Evolutionary conservation across 2,797 vertebrate genomes (phyloP).

Genomic region (Austrolebias charrua): DNA sequence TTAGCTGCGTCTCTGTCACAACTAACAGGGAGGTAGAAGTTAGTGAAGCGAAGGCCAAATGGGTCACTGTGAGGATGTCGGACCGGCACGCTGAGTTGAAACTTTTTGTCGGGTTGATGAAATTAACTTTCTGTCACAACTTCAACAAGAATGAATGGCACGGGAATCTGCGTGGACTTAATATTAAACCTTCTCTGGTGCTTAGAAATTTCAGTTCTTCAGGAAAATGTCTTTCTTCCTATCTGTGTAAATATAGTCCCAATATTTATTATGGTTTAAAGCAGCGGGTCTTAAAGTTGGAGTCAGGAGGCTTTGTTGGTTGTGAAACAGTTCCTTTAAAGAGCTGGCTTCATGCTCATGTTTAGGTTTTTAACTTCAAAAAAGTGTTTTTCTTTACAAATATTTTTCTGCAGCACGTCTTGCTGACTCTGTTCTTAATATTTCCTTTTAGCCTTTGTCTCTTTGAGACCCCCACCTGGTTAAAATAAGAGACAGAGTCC

Average conservation of each 20-base stretch:
- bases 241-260: too few species aligned
- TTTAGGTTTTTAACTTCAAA: too few species aligned
- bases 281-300: too few species aligned
- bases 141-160: neutral
- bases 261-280: neutral
- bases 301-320: too few species aligned
- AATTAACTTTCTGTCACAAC: conserved; percentile 18
- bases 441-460: too few species aligned
- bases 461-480: too few species aligned
- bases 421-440: too few species aligned
- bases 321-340: too few species aligned
- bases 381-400: too few species aligned
- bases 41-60: conserved; percentile 26
- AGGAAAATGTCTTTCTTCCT: neutral
- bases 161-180: neutral
- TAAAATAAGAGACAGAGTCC: too few species aligned
- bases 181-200: neutral
- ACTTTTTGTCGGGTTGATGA: conserved; percentile 27
- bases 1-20: conserved; percentile 39
- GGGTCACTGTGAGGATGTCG: conserved; percentile 13
- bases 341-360: too few species aligned
- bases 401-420: too few species aligned
- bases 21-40: conserved; percentile 16
- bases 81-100: conserved; percentile 5
- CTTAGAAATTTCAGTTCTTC: neutral